Conservation (phyloP, 2,888 invertebrate species). For the Lycaena phlaeas region DNA sequence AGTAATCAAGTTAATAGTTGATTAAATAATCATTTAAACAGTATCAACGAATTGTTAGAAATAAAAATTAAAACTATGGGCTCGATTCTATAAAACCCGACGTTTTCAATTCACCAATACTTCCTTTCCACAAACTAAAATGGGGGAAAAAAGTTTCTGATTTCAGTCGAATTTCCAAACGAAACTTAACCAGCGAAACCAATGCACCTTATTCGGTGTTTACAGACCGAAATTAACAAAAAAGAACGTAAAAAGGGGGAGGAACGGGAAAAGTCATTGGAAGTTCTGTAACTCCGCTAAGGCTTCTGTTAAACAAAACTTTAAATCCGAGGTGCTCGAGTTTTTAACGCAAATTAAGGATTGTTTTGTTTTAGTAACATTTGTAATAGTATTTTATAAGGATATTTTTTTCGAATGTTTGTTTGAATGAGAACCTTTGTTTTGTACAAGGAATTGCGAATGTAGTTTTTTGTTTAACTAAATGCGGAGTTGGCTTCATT, state of each 20-base stretch:
- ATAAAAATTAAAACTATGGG: background rate
- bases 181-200: constrained; percentile 12
- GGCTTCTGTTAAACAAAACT: constrained; percentile 22
- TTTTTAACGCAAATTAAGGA: constrained; percentile 18
- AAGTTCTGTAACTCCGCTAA: constrained; percentile 23
- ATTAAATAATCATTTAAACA: background rate
- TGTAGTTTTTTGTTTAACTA: background rate
- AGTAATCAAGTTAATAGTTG: no score
- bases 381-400: constrained; percentile 4
- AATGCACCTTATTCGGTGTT: constrained; percentile 15
- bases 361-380: constrained; percentile 10
- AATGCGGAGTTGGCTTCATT: no score
- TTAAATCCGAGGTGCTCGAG: constrained; percentile 18
- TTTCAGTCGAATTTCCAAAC: constrained; percentile 10
- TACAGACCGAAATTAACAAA: constrained; percentile 20
- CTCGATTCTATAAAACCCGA: background rate
- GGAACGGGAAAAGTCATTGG: constrained; percentile 15
- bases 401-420: constrained; percentile 3
- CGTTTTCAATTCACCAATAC: constrained; percentile 9
- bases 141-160: constrained; percentile 10
- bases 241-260: constrained; percentile 15
- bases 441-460: background rate
- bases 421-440: constrained; percentile 1
- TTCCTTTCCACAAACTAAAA: constrained; percentile 11
- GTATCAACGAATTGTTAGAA: background rate